Percentiles rank a stretch among this genome's conserved stretches.
These are phyloP conservation scores for Stenolophus ochropezus DNA, from an alignment of 2,888 invertebrate species.

Conservation along the genomic window DNA sequence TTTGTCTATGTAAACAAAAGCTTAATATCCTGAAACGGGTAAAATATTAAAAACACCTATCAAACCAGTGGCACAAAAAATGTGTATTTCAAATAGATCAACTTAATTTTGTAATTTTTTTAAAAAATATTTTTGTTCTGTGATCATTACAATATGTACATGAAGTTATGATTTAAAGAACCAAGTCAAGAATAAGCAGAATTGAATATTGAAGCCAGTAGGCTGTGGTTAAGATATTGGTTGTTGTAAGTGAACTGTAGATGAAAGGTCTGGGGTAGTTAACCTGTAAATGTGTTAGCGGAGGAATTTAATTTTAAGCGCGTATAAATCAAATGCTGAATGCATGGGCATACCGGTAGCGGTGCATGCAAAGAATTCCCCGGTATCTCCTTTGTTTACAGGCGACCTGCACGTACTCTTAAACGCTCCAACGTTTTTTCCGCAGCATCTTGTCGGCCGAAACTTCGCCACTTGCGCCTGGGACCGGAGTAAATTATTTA, in stretches of 20 bases:
- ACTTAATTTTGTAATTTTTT: too few relatives aligned
- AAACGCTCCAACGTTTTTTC: slow-evolving; percentile 1
- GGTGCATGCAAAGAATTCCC: slow-evolving; percentile 44
- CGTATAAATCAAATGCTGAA: slow-evolving; percentile 30
- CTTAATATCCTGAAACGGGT: too few relatives aligned
- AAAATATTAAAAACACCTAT: too few relatives aligned
- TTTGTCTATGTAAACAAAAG: too few relatives aligned
- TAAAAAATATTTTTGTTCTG: too few relatives aligned
- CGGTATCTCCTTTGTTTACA: slow-evolving; percentile 38
- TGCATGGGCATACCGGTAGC: neutral
- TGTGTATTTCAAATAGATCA: too few relatives aligned
- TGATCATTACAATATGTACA: too few relatives aligned
- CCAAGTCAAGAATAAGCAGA: too few relatives aligned
- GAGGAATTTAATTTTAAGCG: slow-evolving; percentile 49
- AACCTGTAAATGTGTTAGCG: neutral
- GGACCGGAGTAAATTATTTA: neutral
- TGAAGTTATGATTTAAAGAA: too few relatives aligned
- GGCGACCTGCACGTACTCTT: neutral
- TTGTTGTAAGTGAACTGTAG: neutral
- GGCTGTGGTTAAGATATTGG: neutral
- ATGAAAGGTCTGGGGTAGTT: neutral
- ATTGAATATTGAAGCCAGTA: too few relatives aligned
- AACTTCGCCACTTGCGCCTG: neutral
- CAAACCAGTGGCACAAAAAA: too few relatives aligned
- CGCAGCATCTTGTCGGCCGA: neutral